phyloP scores from a whole-genome alignment of 2,797 vertebrate species.

The Syndactyla subalaris region DNA sequence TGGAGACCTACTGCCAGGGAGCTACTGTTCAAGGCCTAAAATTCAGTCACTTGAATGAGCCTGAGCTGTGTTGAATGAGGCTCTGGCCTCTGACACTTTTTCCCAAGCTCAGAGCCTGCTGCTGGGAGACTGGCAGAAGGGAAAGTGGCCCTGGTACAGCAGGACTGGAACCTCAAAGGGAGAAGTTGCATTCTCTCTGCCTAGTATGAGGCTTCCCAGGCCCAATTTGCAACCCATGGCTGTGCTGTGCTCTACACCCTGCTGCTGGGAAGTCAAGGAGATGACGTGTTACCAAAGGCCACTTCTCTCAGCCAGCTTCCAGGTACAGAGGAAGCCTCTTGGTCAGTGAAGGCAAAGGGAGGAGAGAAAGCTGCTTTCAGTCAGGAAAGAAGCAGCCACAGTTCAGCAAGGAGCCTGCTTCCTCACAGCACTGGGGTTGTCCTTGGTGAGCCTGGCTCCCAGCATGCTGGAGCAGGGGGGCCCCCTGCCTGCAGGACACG shows the following conservation, averaged over 20 bases:
- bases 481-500: slow-evolving; percentile 21
- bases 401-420: background rate
- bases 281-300: background rate
- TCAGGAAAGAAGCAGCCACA: background rate
- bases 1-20: slow-evolving; percentile 28
- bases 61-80: background rate
- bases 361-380: background rate
- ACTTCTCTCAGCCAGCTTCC: background rate
- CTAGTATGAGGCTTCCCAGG: background rate
- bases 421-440: accelerated
- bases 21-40: slow-evolving; percentile 27
- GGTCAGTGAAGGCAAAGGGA: background rate
- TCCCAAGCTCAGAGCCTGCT: slow-evolving; percentile 16
- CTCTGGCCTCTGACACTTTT: background rate
- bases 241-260: background rate
- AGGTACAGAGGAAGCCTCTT: background rate
- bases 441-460: accelerated
- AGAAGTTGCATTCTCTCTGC: background rate
- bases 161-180: background rate
- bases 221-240: background rate
- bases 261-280: background rate
- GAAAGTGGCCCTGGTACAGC: background rate
- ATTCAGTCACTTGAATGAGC: slow-evolving; percentile 46
- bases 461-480: background rate
- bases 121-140: background rate